A percentile compares a stretch with the other conserved stretches of the same genome.
Evolutionary conservation across 2,888 invertebrate species (phyloP).

Genomic region (Microctonus hyperodae): DNA sequence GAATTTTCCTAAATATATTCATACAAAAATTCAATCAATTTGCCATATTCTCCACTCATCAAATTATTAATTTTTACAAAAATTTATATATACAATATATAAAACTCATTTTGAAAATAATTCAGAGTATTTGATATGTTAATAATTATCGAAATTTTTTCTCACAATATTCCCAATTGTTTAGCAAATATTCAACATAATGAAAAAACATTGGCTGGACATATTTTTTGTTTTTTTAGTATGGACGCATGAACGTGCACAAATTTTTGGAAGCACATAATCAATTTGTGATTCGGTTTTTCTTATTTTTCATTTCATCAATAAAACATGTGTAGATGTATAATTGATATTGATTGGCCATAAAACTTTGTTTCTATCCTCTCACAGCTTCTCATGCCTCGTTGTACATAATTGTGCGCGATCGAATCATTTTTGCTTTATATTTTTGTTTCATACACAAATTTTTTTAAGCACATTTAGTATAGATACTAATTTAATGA

Average conservation of each 20-base stretch:
- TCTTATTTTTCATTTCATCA: constrained; percentile 38
- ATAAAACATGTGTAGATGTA: constrained; percentile 47
- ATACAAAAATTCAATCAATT: too few species aligned
- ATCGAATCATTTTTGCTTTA: constrained; percentile 35
- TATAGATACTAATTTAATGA: constrained; percentile 50
- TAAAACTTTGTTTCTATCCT: constrained; percentile 41
- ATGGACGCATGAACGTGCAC: constrained; percentile 46
- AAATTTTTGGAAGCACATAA: constrained; percentile 52
- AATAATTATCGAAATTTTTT: constrained; percentile 35
- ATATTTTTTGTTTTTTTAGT: too few species aligned
- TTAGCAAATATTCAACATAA: neutral
- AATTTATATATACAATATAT: neutral
- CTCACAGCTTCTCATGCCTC: constrained; percentile 38
- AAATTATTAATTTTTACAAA: too few species aligned
- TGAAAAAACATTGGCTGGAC: constrained; percentile 49
- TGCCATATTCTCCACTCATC: too few species aligned
- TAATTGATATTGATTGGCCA: constrained; percentile 57
- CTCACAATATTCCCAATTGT: neutral
- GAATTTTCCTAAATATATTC: too few species aligned
- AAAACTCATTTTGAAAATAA: constrained; percentile 30
- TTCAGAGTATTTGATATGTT: constrained; percentile 50
- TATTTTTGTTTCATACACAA: constrained; percentile 12
- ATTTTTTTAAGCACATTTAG: constrained; percentile 46
- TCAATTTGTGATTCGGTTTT: constrained; percentile 41
- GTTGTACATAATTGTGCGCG: constrained; percentile 50